These are phyloP conservation scores for Alloplasta piceator DNA, from an alignment of 2,888 invertebrate species.

Conservation along the genomic window DNA sequence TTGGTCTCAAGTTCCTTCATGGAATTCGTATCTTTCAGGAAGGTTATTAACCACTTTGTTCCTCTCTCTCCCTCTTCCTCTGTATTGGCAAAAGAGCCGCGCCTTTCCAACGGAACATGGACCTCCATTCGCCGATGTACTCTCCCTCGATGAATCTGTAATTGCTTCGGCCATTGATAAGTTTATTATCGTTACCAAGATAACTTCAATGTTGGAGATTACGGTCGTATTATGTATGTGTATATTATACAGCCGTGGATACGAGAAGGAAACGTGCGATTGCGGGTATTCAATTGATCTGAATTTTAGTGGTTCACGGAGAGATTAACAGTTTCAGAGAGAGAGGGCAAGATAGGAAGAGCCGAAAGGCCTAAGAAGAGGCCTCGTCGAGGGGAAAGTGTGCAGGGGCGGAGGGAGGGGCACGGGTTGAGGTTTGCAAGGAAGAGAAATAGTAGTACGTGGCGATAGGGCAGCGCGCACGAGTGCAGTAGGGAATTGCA, in stretches of 20 bases:
- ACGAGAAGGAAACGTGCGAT: not conserved
- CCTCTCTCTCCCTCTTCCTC: constrained; percentile 6
- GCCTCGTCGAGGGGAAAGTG: too few relatives aligned
- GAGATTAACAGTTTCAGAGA: constrained; percentile 21
- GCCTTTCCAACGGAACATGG: constrained; percentile 59
- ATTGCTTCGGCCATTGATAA: constrained; percentile 49
- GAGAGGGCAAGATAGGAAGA: constrained; percentile 27
- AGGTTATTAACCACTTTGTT: constrained; percentile 59
- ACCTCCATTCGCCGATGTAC: constrained; percentile 38
- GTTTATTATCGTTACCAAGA: not conserved
- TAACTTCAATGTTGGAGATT: too few relatives aligned
- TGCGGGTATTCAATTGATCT: constrained; percentile 1
- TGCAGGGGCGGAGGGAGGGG: constrained; percentile 9
- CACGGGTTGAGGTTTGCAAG: constrained; percentile 23
- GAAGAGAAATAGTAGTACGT: constrained; percentile 24
- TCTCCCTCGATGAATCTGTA: constrained; percentile 37
- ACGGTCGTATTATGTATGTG: too few relatives aligned
- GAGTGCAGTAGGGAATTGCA: constrained; percentile 72
- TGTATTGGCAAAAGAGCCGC: constrained; percentile 44
- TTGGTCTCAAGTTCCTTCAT: constrained; percentile 58
- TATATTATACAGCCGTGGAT: too few relatives aligned
- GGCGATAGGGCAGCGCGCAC: constrained; percentile 53
- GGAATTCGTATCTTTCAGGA: constrained; percentile 62
- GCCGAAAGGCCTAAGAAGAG: too few relatives aligned
- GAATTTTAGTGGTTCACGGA: constrained; percentile 7